Evolutionary conservation across 2,797 vertebrate genomes (phyloP), one percentile per base, ranked within the genome.

Genomic region (Uromys caudimaculatus): DNA sequence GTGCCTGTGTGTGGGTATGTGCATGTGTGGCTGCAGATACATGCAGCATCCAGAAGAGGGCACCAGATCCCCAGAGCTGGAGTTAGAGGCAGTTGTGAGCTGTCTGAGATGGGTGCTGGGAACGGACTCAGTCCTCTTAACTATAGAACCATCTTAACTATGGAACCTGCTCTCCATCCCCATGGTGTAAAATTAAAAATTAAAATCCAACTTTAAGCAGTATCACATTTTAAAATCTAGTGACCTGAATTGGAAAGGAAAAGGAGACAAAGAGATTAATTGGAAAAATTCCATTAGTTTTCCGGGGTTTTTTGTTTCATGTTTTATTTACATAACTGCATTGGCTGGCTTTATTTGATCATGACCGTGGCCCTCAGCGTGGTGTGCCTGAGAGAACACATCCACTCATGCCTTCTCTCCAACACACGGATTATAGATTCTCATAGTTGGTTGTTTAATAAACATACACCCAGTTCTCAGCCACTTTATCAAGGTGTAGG

Each of bases 301-400:
- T 85, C 81, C 77, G 5, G 19, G 7, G 4, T 14, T 27, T 27
- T 13, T 23, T 38, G 78, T 29, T 93, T 77, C 29, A 6, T 5
- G 71, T 56, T 90, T 56, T 67, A 54, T 67, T 73, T 76, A 24
- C 35, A 77, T 92, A 54, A 76, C 85, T 96, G 81, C 56, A 47
- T 85, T 86, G 71, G 38, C 38, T 84, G 47, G 73, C 35, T 82
- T 86, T 90, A 64, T 71, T n/a, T 35, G 27, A 62, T 60, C 38
- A 27, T 29, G 21, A 21, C 32, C 50, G 47, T 47, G 14, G 47
- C 84, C 56, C 67, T 14, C 6, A 62, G 17, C 1, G 0, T 11
- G 8, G 69, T 67, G 62, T 67, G 32, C 1, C 44, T 29, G 32
- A 89, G 38, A 44, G 79, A 47, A 32, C 19, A 47, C 27, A n/a